A percentile compares a stretch with the other conserved stretches of the same genome.
These are phyloP conservation scores for Cataglyphis rosenhaueri DNA, from an alignment of 2,888 invertebrate genomes.

Conservation along the genomic window DNA sequence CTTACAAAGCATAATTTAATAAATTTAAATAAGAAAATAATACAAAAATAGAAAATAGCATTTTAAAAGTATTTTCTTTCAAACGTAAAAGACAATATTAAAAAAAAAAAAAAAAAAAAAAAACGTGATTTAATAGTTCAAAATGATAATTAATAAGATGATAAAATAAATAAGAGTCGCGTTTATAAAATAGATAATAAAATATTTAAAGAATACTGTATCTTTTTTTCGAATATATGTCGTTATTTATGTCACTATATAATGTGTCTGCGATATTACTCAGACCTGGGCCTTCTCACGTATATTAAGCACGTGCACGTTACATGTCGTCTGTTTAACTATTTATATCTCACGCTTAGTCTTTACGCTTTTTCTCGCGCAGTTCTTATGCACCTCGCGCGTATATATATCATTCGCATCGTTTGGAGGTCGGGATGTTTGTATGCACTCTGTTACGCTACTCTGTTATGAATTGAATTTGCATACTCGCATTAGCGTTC, in stretches of 20 bases:
- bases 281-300: not conserved
- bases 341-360: conserved; percentile 8
- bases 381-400: not conserved
- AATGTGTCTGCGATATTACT: not conserved
- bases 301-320: not conserved
- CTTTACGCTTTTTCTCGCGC: conserved; percentile 21
- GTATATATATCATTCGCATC: conserved; percentile 19
- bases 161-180: not conserved
- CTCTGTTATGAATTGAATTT: conserved; percentile 19
- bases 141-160: not conserved
- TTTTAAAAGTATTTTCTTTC: not conserved
- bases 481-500: conserved; percentile 1
- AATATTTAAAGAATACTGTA: not conserved
- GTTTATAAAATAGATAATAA: not conserved
- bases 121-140: not conserved
- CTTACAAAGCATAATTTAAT: not conserved
- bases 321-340: conserved; percentile 11
- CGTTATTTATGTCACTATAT: not conserved
- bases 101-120: no score
- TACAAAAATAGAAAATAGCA: not conserved
- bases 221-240: not conserved
- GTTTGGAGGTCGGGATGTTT: conserved; percentile 19
- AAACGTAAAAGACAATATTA: not conserved
- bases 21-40: not conserved
- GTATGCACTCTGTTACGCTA: not conserved